These are phyloP conservation scores for Atopsyche davidsoni DNA, from an alignment of 1,140 invertebrate species.

Conservation along the genomic window DNA sequence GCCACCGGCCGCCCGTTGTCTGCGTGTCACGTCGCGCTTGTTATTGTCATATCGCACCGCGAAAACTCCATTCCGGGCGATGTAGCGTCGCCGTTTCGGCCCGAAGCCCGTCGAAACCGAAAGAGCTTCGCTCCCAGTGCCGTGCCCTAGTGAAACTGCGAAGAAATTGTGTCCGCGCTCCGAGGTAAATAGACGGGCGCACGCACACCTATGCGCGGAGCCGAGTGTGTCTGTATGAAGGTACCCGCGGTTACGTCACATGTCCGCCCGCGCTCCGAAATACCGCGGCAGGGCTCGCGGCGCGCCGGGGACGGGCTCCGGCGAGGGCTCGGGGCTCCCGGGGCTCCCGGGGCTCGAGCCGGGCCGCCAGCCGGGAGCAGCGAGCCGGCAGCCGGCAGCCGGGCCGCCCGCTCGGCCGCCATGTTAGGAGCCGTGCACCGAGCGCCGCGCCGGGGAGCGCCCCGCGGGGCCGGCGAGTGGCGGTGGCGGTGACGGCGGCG, in stretches of 20 bases:
- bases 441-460: background rate
- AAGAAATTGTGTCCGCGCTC: constrained; percentile 14
- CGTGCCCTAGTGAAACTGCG: constrained; percentile 19
- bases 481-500: background rate
- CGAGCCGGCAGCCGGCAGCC: constrained; percentile 17
- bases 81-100: constrained; percentile 2
- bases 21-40: constrained; percentile 23
- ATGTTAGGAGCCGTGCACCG: constrained; percentile 3
- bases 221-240: constrained; percentile 19
- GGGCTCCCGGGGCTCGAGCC: too few species aligned
- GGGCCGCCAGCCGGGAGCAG: constrained; percentile 4
- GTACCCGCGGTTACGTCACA: constrained; percentile 24
- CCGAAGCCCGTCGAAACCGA: background rate
- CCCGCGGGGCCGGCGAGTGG: background rate
- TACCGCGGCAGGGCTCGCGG: background rate
- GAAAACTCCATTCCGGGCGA: constrained; percentile 6
- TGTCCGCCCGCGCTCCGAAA: constrained; percentile 10
- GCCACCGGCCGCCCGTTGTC: constrained; percentile 20
- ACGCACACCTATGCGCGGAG: constrained; percentile 8
- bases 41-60: constrained; percentile 23
- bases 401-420: constrained; percentile 17
- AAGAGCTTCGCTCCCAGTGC: background rate
- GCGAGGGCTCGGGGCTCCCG: background rate
- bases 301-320: background rate
- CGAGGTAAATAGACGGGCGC: constrained; percentile 22